These are phyloP conservation scores for Mythimna vitellina DNA, from an alignment of 2,888 invertebrate genomes.

Conservation along the genomic window DNA sequence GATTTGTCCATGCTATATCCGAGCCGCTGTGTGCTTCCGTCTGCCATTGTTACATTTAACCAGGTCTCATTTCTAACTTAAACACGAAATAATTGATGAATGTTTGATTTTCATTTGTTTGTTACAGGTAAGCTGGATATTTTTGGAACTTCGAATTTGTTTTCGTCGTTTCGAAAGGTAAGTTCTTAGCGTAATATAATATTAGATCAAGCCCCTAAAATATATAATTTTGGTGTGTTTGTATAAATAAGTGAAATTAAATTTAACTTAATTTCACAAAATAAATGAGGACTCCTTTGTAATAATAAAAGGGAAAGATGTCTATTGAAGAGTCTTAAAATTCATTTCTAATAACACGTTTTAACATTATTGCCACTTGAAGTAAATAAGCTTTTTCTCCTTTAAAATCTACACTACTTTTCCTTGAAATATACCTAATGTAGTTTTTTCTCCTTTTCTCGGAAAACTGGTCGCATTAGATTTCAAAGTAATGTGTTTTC, in stretches of 20 bases:
- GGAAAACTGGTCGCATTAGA: constrained; percentile 7
- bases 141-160: constrained; percentile 11
- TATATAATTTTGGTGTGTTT: constrained; percentile 18
- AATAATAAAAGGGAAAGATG: constrained; percentile 41
- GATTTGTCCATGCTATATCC: constrained; percentile 74
- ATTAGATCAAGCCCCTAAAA: constrained; percentile 7
- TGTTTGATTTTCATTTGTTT: constrained; percentile 50
- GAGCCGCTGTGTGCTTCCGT: constrained; percentile 59
- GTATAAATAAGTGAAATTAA: constrained; percentile 25
- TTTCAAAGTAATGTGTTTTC: constrained; percentile 42
- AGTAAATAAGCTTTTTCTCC: constrained; percentile 16
- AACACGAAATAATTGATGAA: constrained; percentile 35
- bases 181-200: constrained; percentile 39
- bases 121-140: constrained; percentile 63
- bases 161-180: constrained; percentile 34
- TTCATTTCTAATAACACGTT: constrained; percentile 28
- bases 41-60: constrained; percentile 41
- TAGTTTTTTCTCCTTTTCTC: constrained; percentile 14
- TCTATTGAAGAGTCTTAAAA: constrained; percentile 8
- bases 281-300: constrained; percentile 29
- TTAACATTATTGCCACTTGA: constrained; percentile 13
- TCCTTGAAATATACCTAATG: not conserved
- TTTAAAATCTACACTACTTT: constrained; percentile 1
- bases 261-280: constrained; percentile 24
- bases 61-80: constrained; percentile 27